Evolutionary conservation across 2,888 invertebrate genomes (phyloP), one percentile per base, ranked within the genome.

Genomic region (Drosophila stalkeri): DNA sequence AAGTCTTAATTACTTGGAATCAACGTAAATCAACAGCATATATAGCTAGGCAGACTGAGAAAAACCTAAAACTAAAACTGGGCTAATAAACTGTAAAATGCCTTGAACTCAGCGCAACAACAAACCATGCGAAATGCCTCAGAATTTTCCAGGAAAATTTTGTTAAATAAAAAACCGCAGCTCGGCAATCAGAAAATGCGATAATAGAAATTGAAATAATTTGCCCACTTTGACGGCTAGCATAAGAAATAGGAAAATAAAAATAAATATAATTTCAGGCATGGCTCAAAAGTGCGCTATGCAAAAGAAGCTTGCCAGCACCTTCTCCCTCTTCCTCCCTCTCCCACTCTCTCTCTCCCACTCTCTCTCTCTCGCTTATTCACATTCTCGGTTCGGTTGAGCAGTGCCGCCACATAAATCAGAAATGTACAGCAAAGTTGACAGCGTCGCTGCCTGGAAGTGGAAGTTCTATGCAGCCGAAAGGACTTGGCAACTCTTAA

Each of bases 201-300:
- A 90, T 86, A 86, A 86, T 86, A 83, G 88, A 81, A 86, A 90
- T 90, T 86, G 88, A 86, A 90, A 86, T 86, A 90, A 86, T 86
- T 90, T 90, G 83, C 82, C 89, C 86, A 81, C 81, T 88, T 82
- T 82, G 74, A 70, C 73, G 82, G 77, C 80, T 52, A 67, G 70
- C 66, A 66, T 52, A 43, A 64, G 51, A 55, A 62, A 66, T 51
- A 35, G 59, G 49, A 52, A 62, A 74, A 55, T 70, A 64, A 65
- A 54, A 37, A 56, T 37, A 55, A 55, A 59, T 49, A 64, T 72
- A 68, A 64, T 65, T 68, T 64, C 62, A 68, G 80, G 64, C 60
- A 60, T 52, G 72, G 62, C 59, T 64, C 57, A 60, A 67, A 67
- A 71, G 71, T 64, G 43, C 55, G 71, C 85, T 70, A 68, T 79